A percentile compares a stretch with the other conserved stretches of the same genome.
phyloP scores from a whole-genome alignment of 1,140 invertebrate genomes.

The Bilobella aurantiaca region DNA sequence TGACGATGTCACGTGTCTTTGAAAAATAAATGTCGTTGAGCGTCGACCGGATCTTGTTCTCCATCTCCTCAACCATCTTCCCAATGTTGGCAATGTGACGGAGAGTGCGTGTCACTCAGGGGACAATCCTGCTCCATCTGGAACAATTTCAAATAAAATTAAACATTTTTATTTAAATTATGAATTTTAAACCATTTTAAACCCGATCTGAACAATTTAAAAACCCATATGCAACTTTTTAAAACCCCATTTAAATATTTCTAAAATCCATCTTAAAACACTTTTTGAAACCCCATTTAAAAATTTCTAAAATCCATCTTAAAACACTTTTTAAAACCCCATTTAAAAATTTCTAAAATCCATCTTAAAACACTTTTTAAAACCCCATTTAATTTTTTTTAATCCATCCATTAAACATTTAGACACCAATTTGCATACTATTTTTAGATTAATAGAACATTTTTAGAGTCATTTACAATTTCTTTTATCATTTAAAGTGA shows the following conservation, averaged over 20 bases:
- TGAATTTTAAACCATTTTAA: too few relatives aligned
- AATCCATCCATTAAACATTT: slow-evolving; percentile 12
- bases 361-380: background rate
- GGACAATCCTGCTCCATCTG: slow-evolving; percentile 80
- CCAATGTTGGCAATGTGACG: slow-evolving; percentile 99
- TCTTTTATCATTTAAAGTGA: too few relatives aligned
- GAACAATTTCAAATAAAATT: slow-evolving; percentile 16
- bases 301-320: slow-evolving; percentile 12
- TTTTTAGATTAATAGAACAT: too few relatives aligned
- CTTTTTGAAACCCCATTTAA: background rate
- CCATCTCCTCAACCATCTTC: slow-evolving; percentile 93
- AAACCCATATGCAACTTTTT: background rate
- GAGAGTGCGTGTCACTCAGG: slow-evolving; percentile 80
- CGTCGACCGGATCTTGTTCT: slow-evolving; percentile 97
- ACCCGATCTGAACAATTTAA: background rate
- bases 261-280: slow-evolving; percentile 9
- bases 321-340: background rate
- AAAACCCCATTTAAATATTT: background rate
- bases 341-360: slow-evolving; percentile 9
- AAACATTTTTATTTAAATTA: too few relatives aligned
- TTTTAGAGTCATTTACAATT: too few relatives aligned
- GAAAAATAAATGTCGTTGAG: slow-evolving; percentile 99
- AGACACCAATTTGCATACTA: too few relatives aligned
- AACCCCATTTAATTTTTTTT: background rate
- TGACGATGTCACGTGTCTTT: slow-evolving; percentile 97